Conservation (phyloP, 2,888 invertebrate species). For the Drosophila pseudotakahashii region DNA sequence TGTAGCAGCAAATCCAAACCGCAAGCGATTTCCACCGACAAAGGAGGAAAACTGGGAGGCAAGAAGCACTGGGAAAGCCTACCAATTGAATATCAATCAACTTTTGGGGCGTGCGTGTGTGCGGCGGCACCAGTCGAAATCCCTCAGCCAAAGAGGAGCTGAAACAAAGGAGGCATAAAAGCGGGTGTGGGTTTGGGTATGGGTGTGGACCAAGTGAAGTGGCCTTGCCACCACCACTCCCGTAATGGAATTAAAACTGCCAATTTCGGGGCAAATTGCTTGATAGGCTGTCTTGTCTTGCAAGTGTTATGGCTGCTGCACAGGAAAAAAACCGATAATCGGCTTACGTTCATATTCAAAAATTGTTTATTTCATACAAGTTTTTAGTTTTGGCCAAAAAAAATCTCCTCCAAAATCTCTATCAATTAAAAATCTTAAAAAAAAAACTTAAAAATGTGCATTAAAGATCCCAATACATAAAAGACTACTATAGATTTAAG, state of each 20-base stretch:
- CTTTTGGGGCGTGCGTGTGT: constrained; percentile 47
- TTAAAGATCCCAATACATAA: not conserved
- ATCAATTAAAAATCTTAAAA: not conserved
- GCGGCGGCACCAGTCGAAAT: constrained; percentile 17
- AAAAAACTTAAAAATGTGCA: not conserved
- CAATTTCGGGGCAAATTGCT: constrained; percentile 62
- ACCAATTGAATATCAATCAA: constrained; percentile 83
- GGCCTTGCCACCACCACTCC: constrained; percentile 11
- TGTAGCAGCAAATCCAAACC: constrained; percentile 77
- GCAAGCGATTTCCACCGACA: constrained; percentile 52
- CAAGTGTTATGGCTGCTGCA: constrained; percentile 25
- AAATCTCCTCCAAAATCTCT: too few relatives aligned
- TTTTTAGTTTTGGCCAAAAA: too few relatives aligned
- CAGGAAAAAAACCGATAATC: constrained; percentile 9
- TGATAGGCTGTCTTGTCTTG: constrained; percentile 60
- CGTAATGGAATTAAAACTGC: constrained; percentile 78
- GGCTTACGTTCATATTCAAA: not conserved
- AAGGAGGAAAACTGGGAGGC: constrained; percentile 5
- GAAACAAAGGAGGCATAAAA: constrained; percentile 31
- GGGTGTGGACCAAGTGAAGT: constrained; percentile 17
- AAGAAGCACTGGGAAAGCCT: constrained; percentile 63
- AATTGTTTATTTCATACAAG: not conserved
- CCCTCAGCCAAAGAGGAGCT: constrained; percentile 31
- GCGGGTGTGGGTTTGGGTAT: constrained; percentile 17
- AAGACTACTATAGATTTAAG: not conserved